Evolutionary conservation across 1,140 invertebrate genomes (phyloP).

Genomic region (Lordiphosa collinella): DNA sequence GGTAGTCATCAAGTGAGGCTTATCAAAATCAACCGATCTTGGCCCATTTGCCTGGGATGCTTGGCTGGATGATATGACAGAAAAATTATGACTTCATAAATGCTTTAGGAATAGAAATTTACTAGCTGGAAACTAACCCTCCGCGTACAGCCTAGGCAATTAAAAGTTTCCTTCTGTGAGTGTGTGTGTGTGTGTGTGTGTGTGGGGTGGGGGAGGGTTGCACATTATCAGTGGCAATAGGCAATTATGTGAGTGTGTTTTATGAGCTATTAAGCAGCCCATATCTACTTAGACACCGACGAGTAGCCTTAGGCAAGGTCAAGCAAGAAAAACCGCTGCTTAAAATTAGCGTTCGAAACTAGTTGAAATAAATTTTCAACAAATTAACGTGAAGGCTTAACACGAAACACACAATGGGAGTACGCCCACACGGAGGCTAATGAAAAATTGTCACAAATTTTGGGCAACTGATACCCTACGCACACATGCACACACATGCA

Average conservation of each 20-base stretch:
- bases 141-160: slow-evolving; percentile 27
- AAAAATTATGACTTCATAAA: slow-evolving; percentile 75
- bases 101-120: slow-evolving; percentile 58
- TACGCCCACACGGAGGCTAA: slow-evolving; percentile 27
- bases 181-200: background rate
- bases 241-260: slow-evolving; percentile 57
- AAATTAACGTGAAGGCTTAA: slow-evolving; percentile 43
- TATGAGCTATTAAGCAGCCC: slow-evolving; percentile 59
- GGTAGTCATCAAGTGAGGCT: background rate
- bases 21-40: slow-evolving; percentile 9
- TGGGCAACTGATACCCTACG: slow-evolving; percentile 37
- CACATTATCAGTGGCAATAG: slow-evolving; percentile 46
- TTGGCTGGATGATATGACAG: slow-evolving; percentile 58
- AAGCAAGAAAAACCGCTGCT: background rate
- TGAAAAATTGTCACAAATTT: slow-evolving; percentile 45
- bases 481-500: slow-evolving; percentile 1
- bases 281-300: background rate
- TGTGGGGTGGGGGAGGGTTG: background rate
- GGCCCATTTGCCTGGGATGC: background rate
- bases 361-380: slow-evolving; percentile 55
- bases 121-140: slow-evolving; percentile 11
- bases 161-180: slow-evolving; percentile 49
- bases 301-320: slow-evolving; percentile 2
- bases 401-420: slow-evolving; percentile 6
- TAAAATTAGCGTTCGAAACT: slow-evolving; percentile 8